Conservation (phyloP, 2,797 vertebrate genomes). For the Pelochelys cantorii region DNA sequence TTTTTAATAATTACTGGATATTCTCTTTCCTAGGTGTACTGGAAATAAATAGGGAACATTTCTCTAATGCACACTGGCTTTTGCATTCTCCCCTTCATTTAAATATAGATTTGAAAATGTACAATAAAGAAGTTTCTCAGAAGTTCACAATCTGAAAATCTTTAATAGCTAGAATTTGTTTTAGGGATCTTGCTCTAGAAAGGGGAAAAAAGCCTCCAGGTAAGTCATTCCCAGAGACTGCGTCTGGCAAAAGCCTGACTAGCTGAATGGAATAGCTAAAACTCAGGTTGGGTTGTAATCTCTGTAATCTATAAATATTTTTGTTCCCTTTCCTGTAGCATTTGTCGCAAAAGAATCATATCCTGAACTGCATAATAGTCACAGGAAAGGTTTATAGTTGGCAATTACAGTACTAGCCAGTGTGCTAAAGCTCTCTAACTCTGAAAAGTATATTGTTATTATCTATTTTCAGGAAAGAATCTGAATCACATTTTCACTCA, state of each 20-base stretch:
- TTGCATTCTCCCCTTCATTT: slow-evolving; percentile 38
- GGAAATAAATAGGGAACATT: slow-evolving; percentile 16
- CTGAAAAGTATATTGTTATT: background rate
- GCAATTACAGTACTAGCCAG: background rate
- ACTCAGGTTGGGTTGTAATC: background rate
- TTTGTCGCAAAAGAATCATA: background rate
- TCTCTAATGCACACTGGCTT: background rate
- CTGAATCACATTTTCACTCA: background rate
- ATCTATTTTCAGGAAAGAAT: background rate
- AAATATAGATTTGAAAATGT: background rate
- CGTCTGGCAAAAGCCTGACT: slow-evolving; percentile 32
- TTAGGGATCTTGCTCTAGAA: slow-evolving; percentile 39
- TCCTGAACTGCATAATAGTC: background rate
- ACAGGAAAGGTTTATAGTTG: background rate
- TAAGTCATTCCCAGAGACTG: background rate
- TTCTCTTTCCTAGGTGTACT: background rate
- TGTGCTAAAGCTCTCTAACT: background rate
- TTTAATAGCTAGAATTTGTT: slow-evolving; percentile 44
- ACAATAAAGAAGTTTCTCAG: slow-evolving; percentile 5
- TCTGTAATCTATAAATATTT: background rate
- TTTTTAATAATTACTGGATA: background rate
- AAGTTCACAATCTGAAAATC: slow-evolving; percentile 40
- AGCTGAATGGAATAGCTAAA: background rate
- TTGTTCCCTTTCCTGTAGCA: slow-evolving; percentile 6
- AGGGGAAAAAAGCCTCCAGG: slow-evolving; percentile 25